Evolutionary conservation across 2,797 vertebrate species (phyloP), one percentile per base, ranked within the genome.

Genomic region (Pseudotriccus pelzelni): DNA sequence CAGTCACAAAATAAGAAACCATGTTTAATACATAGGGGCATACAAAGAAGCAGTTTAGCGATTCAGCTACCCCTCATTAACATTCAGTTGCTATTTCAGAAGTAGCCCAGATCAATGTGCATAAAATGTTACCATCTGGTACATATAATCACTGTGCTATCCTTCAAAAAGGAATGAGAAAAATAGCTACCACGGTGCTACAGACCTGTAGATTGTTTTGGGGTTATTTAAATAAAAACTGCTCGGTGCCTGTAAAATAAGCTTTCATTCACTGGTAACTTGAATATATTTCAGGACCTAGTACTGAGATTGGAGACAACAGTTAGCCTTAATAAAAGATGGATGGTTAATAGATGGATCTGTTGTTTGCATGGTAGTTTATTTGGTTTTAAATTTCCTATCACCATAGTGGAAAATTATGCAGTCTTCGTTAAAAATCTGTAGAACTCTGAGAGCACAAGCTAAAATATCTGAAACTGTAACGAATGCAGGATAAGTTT

Each of bases 91-190:
- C 82, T 92, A 83, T 93, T 92, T 91, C 94, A 90, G 80, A 94
- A 88, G 85, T 81, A 93, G 89, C 82, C 63, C 67, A 37, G 87
- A 92, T 93, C 94, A 96, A 82, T 79, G 87, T 87, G 92, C 89
- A 63, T 91, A 82, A 94, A 94, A 90, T 79, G 87, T 74, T 96
- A 69, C 94, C 93, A 96, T 94, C 92, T 95, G 94, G 84, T 91
- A 91, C 52, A 10, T 88, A 73, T 93, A 92, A 85, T 91, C 36
- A 5, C 62, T 92, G 41, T 53, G 63, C 74, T 88, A 2, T 60
- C 30, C 91, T 95, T 87, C 41, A 82, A 58, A 93, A 86, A 79
- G 39, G 39, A 87, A 74, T 53, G 70, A 76, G 74, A 73, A 74
- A 66, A 90, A 93, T 53, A 81, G 46, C 62, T 81, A 34, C 83